A percentile compares a stretch with the other conserved stretches of the same genome.
Conservation (phyloP, 2,113 vertebrate species). For the Leucopsar rothschildi region DNA sequence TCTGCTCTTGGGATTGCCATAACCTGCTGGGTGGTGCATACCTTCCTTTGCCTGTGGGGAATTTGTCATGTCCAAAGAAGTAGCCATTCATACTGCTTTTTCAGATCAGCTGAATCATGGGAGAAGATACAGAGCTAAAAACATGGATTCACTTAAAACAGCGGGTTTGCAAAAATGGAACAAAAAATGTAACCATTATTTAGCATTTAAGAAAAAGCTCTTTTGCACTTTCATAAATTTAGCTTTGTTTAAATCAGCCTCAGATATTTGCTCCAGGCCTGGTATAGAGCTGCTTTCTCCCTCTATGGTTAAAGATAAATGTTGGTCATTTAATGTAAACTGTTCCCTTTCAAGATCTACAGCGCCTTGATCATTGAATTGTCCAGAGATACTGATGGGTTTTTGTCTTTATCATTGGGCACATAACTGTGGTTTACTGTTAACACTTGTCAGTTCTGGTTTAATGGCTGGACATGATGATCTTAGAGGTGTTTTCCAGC, state of each 20-base stretch:
- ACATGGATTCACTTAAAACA: neutral
- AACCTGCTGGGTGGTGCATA: neutral
- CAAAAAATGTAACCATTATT: neutral
- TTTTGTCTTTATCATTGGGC: neutral
- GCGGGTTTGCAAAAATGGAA: neutral
- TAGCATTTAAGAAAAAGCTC: neutral
- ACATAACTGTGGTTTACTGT: accelerated
- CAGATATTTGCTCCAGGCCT: neutral
- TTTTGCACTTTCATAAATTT: neutral
- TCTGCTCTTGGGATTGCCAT: neutral
- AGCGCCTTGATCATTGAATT: neutral
- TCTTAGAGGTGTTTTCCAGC: neutral
- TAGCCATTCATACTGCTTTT: neutral
- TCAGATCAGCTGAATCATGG: neutral
- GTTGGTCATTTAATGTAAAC: neutral
- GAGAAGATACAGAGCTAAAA: neutral
- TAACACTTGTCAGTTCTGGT: neutral
- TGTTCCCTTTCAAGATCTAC: neutral
- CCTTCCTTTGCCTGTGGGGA: neutral
- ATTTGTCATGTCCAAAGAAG: neutral
- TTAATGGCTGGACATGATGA: neutral
- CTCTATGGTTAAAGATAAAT: neutral
- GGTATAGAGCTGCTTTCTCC: neutral
- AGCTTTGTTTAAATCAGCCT: neutral
- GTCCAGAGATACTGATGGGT: neutral